Conservation (phyloP, 1,140 invertebrate species). For the Agrilus planipennis region DNA sequence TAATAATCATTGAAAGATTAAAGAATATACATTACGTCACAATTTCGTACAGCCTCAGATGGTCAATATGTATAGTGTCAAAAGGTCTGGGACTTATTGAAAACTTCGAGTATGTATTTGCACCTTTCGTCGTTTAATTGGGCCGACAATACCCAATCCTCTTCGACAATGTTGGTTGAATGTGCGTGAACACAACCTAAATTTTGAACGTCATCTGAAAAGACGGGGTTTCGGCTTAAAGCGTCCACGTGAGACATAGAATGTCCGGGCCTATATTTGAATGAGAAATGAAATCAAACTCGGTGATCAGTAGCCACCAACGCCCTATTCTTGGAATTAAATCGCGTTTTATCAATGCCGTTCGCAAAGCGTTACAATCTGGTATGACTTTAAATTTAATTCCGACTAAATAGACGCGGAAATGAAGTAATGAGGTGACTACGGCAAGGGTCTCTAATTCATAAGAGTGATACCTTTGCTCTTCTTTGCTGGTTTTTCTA, state of each 20-base stretch:
- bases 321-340: constrained; percentile 15
- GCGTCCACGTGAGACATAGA: constrained; percentile 18
- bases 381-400: constrained; percentile 11
- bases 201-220: too few relatives aligned
- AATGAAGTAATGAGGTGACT: constrained; percentile 5
- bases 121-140: constrained; percentile 6
- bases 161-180: constrained; percentile 4
- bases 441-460: constrained; percentile 14
- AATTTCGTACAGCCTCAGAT: constrained; percentile 22
- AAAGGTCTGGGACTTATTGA: constrained; percentile 12
- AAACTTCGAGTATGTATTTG: too few relatives aligned
- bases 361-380: constrained; percentile 15
- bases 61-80: constrained; percentile 15
- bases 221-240: constrained; percentile 14
- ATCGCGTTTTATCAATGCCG: constrained; percentile 12
- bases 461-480: constrained; percentile 11
- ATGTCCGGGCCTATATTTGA: constrained; percentile 15
- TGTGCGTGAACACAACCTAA: too few relatives aligned
- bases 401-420: constrained; percentile 14
- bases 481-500: constrained; percentile 3
- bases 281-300: constrained; percentile 13
- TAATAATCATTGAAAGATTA: too few relatives aligned
- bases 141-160: constrained; percentile 1
- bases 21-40: too few relatives aligned
- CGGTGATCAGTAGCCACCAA: constrained; percentile 15